Conservation (phyloP, 2,888 invertebrate genomes). For the Hedya salicella region DNA sequence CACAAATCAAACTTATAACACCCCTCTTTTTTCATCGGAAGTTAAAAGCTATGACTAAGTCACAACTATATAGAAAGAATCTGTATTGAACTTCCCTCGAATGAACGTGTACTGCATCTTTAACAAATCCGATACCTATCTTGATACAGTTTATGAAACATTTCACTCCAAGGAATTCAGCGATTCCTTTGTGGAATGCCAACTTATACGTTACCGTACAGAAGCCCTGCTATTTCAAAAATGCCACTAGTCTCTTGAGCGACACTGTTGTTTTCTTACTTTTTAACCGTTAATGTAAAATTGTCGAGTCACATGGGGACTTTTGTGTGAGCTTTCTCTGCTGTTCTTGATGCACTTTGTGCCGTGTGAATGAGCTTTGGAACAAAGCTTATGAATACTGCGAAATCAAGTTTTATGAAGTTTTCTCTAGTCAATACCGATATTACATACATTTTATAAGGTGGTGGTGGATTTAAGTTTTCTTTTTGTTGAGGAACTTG, state of each 20-base stretch:
- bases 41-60: no score
- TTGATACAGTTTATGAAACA: constrained; percentile 35
- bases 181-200: constrained; percentile 25
- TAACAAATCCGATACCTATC: constrained; percentile 24
- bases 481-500: no score
- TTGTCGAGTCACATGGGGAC: constrained; percentile 8
- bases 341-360: constrained; percentile 38
- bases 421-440: constrained; percentile 18
- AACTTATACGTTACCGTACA: constrained; percentile 24
- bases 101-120: constrained; percentile 7
- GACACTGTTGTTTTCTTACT: background rate
- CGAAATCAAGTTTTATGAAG: constrained; percentile 28
- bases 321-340: constrained; percentile 18
- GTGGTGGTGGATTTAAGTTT: background rate
- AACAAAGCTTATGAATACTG: constrained; percentile 36
- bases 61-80: constrained; percentile 10
- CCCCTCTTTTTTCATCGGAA: no score
- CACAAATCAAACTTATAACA: no score
- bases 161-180: constrained; percentile 28
- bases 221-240: background rate
- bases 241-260: background rate
- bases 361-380: constrained; percentile 33
- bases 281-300: constrained; percentile 7
- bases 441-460: background rate
- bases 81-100: background rate